Evolutionary conservation across 2,888 invertebrate genomes (phyloP), one percentile per base, ranked within the genome.

Genomic region (Epiblema foenella): DNA sequence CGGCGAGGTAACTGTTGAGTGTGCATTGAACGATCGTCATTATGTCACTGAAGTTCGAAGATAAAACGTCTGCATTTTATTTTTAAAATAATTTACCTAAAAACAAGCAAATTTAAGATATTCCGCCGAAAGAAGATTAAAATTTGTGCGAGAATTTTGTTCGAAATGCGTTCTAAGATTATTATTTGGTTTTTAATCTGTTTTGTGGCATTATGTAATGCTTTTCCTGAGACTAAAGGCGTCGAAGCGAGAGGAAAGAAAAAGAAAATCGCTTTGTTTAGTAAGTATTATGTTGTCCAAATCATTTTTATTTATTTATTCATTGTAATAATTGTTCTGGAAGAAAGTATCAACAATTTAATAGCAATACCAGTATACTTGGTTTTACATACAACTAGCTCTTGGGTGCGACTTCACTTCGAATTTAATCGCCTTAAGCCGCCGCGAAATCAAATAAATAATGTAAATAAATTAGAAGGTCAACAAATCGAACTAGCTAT

Each of bases 191-290:
- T 67, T 62, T 71, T 71, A 67, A 62, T 67, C 60, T 66, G 62
- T 51, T 76, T 73, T 58, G 62, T 83, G 39, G 73, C 77, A 39
- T 66, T 77, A 4, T 81, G 84, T 78, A 81, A 81, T 52, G 84
- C 83, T 2, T 69, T 77, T 54, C 63, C 70, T 2, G 79, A 80
- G 51, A 76, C 73, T 56, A 52, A 65, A 9, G 76, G 78, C 65
- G 74, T 87, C 3, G 90, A 91, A 78, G 74, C 82, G 10, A 83
- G 91, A 79, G 91, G 90, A 20, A 92, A 92, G 77, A 91, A 90
- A 79, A 91, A 91, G 79, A 90, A 92, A 80, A 87, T 89, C 51
- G 90, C 86, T 29, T 73, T 90, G 11, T 85, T 86, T 66, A 85
- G 92, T 92, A 78, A 91, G 91, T 86, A 33, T 20, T 18, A 24